Percentiles rank a stretch among this genome's conserved stretches.
Evolutionary conservation across 2,888 invertebrate genomes (phyloP).

Genomic region (Hydropsyche betteni): DNA sequence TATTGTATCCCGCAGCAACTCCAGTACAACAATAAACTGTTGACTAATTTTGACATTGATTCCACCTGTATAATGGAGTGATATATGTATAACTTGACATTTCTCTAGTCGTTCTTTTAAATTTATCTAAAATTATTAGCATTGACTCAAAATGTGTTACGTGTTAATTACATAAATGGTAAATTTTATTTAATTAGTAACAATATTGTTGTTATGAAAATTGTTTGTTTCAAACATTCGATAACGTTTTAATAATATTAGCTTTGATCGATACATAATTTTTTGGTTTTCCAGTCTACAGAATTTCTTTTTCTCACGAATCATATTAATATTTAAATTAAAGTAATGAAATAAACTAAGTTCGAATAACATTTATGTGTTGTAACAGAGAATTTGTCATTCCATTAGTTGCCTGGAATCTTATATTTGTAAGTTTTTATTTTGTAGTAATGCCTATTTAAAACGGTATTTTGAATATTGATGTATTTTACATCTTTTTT

Average conservation of each 20-base stretch:
- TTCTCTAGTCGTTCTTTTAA: constrained; percentile 44
- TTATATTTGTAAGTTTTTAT: constrained; percentile 42
- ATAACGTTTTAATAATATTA: too few relatives aligned
- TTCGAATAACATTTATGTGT: not conserved
- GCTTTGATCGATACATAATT: too few relatives aligned
- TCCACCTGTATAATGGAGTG: constrained; percentile 48
- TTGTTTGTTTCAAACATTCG: too few relatives aligned
- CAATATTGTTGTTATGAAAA: not conserved
- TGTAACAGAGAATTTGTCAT: constrained; percentile 45
- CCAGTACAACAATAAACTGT: constrained; percentile 75
- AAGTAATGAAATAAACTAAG: constrained; percentile 5
- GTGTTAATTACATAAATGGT: constrained; percentile 7
- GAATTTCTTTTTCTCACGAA: too few relatives aligned
- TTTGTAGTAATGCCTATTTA: constrained; percentile 23
- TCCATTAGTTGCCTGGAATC: constrained; percentile 51
- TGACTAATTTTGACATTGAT: constrained; percentile 34
- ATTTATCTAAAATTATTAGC: constrained; percentile 23
- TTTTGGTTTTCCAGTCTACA: too few relatives aligned
- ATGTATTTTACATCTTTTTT: constrained; percentile 16
- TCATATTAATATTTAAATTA: not conserved
- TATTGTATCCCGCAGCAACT: constrained; percentile 70
- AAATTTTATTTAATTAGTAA: not conserved
- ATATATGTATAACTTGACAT: constrained; percentile 41
- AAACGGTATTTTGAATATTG: constrained; percentile 15
- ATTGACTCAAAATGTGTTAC: constrained; percentile 5